Conservation (phyloP, 2,888 invertebrate genomes). For the Eubasilissa splendida region DNA sequence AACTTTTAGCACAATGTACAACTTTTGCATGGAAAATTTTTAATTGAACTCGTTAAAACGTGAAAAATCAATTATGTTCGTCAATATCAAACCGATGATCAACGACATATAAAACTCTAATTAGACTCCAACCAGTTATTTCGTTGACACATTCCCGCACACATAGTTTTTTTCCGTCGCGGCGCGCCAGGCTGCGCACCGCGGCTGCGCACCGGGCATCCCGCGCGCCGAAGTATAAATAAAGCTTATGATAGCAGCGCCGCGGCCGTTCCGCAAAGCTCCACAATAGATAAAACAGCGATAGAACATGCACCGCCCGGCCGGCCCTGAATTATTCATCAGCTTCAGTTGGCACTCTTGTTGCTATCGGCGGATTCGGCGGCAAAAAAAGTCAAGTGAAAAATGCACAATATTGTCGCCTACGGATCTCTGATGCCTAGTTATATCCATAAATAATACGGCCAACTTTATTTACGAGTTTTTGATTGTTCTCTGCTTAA, state of each 20-base stretch:
- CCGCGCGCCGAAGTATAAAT: conserved; percentile 50
- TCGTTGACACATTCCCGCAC: too few species aligned
- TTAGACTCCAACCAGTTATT: too few species aligned
- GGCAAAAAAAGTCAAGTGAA: conserved; percentile 30
- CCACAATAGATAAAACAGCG: conserved; percentile 75
- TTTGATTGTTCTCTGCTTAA: background rate
- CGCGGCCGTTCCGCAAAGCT: conserved; percentile 56
- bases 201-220: too few species aligned
- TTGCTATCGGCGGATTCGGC: conserved; percentile 72
- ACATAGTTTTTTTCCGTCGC: too few species aligned
- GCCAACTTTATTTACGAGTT: background rate
- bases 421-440: conserved; percentile 7
- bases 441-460: conserved; percentile 4
- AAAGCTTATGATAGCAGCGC: conserved; percentile 54
- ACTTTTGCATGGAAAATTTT: too few species aligned
- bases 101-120: too few species aligned
- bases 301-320: conserved; percentile 75
- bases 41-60: too few species aligned
- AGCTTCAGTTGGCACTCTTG: conserved; percentile 74
- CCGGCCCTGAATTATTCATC: conserved; percentile 73
- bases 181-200: too few species aligned
- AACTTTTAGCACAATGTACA: too few species aligned
- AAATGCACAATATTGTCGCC: conserved; percentile 25
- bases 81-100: too few species aligned
- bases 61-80: too few species aligned